Percentiles rank a stretch among this genome's conserved stretches.
phyloP scores from a whole-genome alignment of 2,888 invertebrate genomes.

The Hypomecis atomaria region DNA sequence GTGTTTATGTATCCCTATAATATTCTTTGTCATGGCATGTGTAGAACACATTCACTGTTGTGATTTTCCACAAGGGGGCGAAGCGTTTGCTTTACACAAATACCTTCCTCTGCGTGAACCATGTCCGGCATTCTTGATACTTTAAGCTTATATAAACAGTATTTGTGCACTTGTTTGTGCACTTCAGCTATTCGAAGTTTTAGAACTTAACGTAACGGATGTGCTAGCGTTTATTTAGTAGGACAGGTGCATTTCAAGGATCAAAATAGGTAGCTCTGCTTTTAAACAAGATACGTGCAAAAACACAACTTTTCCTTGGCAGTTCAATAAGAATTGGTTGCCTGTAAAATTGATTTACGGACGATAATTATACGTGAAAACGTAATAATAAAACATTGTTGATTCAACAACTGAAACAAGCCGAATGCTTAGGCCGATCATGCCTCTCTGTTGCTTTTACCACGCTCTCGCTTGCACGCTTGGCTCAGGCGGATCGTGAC shows the following conservation, averaged over 20 bases:
- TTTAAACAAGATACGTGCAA: no score
- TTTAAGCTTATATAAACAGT: constrained; percentile 38
- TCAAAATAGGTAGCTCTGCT: background rate
- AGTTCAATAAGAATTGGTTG: no score
- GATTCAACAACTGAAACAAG: no score
- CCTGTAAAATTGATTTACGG: no score
- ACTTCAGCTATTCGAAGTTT: constrained; percentile 18
- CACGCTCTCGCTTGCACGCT: no score
- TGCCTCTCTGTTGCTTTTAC: no score
- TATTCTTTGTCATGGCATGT: background rate
- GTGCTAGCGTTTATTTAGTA: background rate
- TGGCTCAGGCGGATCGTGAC: no score
- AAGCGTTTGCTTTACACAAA: constrained; percentile 40
- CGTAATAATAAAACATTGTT: no score
- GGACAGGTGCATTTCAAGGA: background rate
- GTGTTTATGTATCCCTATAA: no score
- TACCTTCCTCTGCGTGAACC: constrained; percentile 33
- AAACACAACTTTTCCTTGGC: no score
- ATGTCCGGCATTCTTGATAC: constrained; percentile 40
- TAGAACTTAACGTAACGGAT: constrained; percentile 14
- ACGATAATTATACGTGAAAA: no score
- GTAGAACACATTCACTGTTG: constrained; percentile 12
- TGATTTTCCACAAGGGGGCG: background rate
- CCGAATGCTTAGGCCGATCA: no score
- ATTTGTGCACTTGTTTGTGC: constrained; percentile 35